Conservation (phyloP, 2,888 invertebrate species). For the Falcaria lacertinaria region DNA sequence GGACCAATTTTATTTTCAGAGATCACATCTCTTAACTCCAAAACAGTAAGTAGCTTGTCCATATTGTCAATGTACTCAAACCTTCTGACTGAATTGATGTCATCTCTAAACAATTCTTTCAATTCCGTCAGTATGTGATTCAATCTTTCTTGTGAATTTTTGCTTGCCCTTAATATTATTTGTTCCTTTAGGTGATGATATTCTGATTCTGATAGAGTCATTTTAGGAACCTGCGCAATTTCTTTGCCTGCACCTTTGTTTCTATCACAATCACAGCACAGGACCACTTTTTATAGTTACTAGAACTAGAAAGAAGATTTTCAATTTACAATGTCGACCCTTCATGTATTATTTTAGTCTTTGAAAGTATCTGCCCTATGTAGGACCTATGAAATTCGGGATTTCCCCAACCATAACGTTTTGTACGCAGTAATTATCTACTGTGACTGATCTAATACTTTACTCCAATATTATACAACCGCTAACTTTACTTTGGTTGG, state of each 20-base stretch:
- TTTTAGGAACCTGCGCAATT: constrained; percentile 14
- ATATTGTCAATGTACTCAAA: constrained; percentile 54
- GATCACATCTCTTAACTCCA: constrained; percentile 58
- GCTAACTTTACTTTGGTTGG: no score
- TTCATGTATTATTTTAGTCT: no score
- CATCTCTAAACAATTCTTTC: constrained; percentile 52
- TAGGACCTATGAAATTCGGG: neutral
- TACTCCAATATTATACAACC: no score
- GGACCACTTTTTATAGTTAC: no score
- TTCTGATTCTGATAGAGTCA: constrained; percentile 59
- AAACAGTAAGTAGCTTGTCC: constrained; percentile 46
- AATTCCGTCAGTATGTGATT: constrained; percentile 39
- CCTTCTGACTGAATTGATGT: constrained; percentile 60
- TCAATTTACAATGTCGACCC: no score
- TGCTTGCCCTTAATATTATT: constrained; percentile 38
- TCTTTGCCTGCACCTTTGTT: neutral
- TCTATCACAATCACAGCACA: no score
- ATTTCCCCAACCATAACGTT: neutral
- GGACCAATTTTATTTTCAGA: constrained; percentile 55
- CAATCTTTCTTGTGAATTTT: constrained; percentile 35
- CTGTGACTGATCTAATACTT: no score
- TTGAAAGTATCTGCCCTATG: no score
- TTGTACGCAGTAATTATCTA: no score
- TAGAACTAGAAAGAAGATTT: no score
- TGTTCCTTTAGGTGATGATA: constrained; percentile 47